Percentiles rank a stretch among this genome's conserved stretches.
phyloP scores from a whole-genome alignment of 2,797 vertebrate species.

The Sebastes hubbsi region DNA sequence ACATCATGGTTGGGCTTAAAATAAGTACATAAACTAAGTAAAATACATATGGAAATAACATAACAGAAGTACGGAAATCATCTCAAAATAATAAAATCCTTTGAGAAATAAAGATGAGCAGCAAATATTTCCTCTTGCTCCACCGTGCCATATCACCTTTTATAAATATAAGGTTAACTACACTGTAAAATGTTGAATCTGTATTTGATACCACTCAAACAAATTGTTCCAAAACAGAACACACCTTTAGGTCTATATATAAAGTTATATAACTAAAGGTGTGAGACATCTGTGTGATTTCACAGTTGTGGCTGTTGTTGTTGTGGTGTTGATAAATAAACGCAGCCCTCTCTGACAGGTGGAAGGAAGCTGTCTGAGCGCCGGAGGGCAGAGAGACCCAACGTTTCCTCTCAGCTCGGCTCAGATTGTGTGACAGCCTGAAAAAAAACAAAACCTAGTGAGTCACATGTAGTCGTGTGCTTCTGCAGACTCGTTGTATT shows the following conservation, averaged over 20 bases:
- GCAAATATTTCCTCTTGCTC: background rate
- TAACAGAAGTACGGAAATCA: too few relatives aligned
- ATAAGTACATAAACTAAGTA: too few relatives aligned
- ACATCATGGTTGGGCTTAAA: too few relatives aligned
- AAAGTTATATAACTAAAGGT: background rate
- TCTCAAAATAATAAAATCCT: background rate
- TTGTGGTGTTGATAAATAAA: background rate
- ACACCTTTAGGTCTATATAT: background rate
- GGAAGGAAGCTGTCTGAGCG: conserved; percentile 1
- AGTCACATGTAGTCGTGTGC: background rate
- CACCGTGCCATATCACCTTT: background rate
- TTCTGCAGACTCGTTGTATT: background rate
- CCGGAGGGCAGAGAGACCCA: conserved; percentile 12
- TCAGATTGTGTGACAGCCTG: background rate
- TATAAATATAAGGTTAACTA: background rate
- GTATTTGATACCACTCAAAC: too few relatives aligned
- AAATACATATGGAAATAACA: too few relatives aligned
- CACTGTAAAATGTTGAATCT: background rate
- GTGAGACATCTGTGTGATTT: background rate
- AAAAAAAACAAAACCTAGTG: background rate
- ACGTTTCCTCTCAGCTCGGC: background rate
- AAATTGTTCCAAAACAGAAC: background rate
- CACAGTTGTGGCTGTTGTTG: background rate
- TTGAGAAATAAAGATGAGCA: background rate
- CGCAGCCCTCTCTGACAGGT: conserved; percentile 5